phyloP scores from a whole-genome alignment of 2,797 vertebrate genomes.

The Hydrocynus forskahlii region DNA sequence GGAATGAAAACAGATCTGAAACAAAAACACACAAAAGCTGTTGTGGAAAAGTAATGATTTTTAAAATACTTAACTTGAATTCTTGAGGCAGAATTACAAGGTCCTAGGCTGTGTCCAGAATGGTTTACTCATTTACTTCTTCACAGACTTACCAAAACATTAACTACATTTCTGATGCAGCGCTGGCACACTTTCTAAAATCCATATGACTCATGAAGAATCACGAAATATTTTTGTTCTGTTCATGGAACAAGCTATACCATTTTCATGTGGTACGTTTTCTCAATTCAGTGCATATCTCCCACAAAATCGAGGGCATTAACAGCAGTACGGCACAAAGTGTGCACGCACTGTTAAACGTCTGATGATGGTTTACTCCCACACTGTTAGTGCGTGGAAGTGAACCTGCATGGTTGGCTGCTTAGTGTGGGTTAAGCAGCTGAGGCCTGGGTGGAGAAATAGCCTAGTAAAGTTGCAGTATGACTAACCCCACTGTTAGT shows the following conservation, averaged over 20 bases:
- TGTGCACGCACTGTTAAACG: not conserved
- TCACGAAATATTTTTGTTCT: not conserved
- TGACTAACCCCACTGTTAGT: constrained; percentile 17
- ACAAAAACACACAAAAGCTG: no score
- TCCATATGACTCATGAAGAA: not conserved
- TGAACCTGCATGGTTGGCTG: not conserved
- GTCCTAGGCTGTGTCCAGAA: not conserved
- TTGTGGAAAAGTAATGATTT: no score
- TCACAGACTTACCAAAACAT: not conserved
- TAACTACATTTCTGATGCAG: not conserved
- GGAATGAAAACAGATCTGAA: not conserved
- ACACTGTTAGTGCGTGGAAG: not conserved
- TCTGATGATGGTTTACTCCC: not conserved
- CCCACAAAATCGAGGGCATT: not conserved
- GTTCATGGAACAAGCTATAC: not conserved
- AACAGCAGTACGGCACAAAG: not conserved
- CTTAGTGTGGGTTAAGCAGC: constrained; percentile 13
- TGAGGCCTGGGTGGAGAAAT: constrained; percentile 12
- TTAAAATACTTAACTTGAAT: not conserved
- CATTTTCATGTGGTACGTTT: not conserved
- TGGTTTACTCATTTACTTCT: not conserved
- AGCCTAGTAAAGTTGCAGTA: constrained; percentile 6
- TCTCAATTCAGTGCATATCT: not conserved
- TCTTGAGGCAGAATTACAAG: not conserved
- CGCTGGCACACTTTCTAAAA: not conserved